Base-by-base conservation (phyloP, 2,797 vertebrate genomes). In the Anolis apletophallus region DNA sequence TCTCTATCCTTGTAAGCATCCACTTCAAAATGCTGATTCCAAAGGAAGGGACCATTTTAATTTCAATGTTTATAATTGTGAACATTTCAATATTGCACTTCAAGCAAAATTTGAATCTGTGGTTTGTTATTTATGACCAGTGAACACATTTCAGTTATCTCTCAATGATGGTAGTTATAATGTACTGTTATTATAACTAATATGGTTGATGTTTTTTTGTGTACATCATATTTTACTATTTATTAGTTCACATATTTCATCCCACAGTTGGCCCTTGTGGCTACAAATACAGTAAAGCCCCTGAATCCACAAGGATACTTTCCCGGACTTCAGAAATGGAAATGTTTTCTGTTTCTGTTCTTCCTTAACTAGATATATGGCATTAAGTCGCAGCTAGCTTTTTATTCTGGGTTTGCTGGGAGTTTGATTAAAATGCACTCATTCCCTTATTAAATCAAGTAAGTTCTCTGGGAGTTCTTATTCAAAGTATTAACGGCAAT, bases 31-130 rank as follows among this genome's bases (percentile, higher is more conserved):
- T 4, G 73, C 85, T 84, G 72, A 81, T 90, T 78, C 89, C 72
- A 76, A n/a, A 91, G 90, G 67, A 84, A 86, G 68, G 40, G 36
- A 23, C 87, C 36, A 87, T 82, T 93, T 86, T 91, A 73, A 84
- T 52, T 87, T 81, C 73, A 88, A 23, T 67, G 34, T 79, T 83
- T 79, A 83, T 79, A 64, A 29, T 29, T 87, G 21, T 77, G 32
- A 88, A 73, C 16, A 75, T 36, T 90, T 92, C 72, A 81, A 64
- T 55, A n/a, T 17, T 84, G 40, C 23, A 87, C 5, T 29, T 84
- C 50, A 84, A 40, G 54, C 75, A 12, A 69, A 32, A 40, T 54
- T 74, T 73, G 68, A 80, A 14, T 21, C 54, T 76, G 11, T 34
- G 1, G 16, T 75, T 86, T 88, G 36, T 72, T 36, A 90, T 85